Evolutionary conservation across 2,888 invertebrate genomes (phyloP).

Genomic region (Meta bourneti): DNA sequence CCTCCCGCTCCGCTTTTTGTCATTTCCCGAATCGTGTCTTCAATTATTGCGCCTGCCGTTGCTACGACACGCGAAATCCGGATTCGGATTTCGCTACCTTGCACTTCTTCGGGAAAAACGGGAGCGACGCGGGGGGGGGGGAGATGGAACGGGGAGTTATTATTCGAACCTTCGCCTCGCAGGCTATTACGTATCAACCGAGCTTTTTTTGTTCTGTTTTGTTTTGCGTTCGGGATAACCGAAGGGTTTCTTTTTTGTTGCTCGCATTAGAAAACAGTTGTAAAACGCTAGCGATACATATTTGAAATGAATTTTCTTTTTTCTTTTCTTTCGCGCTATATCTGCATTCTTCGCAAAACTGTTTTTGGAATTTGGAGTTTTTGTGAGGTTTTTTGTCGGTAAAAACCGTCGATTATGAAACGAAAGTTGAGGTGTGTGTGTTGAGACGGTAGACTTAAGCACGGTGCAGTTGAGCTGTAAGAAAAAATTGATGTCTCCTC

Average conservation of each 20-base stretch:
- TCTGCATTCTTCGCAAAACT: neutral
- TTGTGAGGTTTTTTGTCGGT: neutral
- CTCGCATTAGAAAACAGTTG: constrained; percentile 14
- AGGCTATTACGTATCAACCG: neutral
- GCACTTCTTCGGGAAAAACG: neutral
- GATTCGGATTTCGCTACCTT: constrained; percentile 65
- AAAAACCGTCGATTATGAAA: neutral
- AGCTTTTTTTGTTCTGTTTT: neutral
- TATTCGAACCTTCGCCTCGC: neutral
- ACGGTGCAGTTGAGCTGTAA: neutral
- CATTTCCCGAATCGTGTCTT: constrained; percentile 12
- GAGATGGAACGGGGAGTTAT: no score
- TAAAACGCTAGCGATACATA: neutral
- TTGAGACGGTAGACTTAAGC: no score
- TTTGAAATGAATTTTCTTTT: neutral
- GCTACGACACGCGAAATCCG: constrained; percentile 47
- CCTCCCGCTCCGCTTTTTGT: neutral
- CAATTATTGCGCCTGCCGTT: constrained; percentile 68
- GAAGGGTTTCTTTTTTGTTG: constrained; percentile 3
- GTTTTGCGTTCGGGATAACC: neutral
- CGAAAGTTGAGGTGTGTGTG: neutral
- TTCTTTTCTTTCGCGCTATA: neutral
- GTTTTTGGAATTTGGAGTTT: neutral
- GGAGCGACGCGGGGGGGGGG: neutral
- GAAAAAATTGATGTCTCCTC: neutral